Percentiles rank a stretch among this genome's conserved stretches.
Evolutionary conservation across 2,797 vertebrate species (phyloP).

Genomic region (Pachyuromys duprasi): DNA sequence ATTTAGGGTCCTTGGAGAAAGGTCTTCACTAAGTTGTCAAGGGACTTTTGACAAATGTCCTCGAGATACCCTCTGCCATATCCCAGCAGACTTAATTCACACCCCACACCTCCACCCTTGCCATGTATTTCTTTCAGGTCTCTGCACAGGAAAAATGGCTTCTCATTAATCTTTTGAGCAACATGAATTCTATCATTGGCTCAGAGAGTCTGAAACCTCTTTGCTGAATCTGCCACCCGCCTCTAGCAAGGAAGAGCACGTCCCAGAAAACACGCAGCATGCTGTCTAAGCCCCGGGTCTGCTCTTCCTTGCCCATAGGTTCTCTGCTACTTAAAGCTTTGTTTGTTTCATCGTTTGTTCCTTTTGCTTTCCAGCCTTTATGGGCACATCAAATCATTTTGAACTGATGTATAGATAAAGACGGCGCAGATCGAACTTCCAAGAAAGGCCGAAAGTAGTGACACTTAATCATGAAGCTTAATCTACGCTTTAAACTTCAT

Average conservation of each 20-base stretch:
- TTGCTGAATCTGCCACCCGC: background rate
- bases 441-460: background rate
- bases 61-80: background rate
- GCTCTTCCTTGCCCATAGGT: background rate
- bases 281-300: background rate
- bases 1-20: slow-evolving; percentile 30
- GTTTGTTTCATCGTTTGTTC: background rate
- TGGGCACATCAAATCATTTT: background rate
- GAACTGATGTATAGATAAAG: slow-evolving; percentile 25
- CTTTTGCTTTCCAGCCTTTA: background rate
- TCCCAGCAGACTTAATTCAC: background rate
- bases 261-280: background rate
- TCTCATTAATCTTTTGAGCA: background rate
- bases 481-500: slow-evolving; percentile 32
- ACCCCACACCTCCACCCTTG: background rate
- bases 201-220: background rate
- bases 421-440: background rate
- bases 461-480: slow-evolving; percentile 5
- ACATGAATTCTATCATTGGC: background rate
- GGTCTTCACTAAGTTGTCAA: slow-evolving; percentile 36
- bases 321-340: background rate
- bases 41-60: slow-evolving; percentile 30
- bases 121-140: background rate
- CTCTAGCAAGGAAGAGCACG: background rate
- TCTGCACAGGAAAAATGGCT: background rate